Base-by-base conservation (phyloP, 2,888 invertebrate genomes). In the Melikaiella ostensackeni region DNA sequence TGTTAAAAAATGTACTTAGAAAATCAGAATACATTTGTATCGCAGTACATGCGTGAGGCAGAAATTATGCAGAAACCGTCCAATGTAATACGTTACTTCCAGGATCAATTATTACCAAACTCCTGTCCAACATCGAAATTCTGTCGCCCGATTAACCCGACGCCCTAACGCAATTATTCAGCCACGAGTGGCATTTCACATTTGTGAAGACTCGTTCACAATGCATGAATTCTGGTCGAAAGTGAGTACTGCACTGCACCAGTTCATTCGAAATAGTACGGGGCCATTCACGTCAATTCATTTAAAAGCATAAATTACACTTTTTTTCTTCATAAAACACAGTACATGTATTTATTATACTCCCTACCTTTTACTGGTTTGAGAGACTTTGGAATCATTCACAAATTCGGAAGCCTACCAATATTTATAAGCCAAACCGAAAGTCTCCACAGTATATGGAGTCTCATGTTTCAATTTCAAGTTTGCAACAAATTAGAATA, bases 111-210 rank as follows among this genome's bases (percentile, higher is more conserved):
- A 87, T 86, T 82, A 77, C 79, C 50, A 62, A 77, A 79, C 64
- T 38, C 70, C 66, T 50, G 75, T 70, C 76, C 79, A 73, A 82
- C 84, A 80, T 82, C 81, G 82, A 84, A 84, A 84, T 84, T 86
- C 81, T 80, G 81, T 70, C 70, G 50, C 30, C 50, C 50, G 50
- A 70, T 70, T 50, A 70, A 70, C 70, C 21, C 70, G 30, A 30
- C 50, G 70, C 50, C n/a, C 80, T 82, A 84, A 85, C 81, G 82
- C 80, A 86, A 86, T 87, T 86, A 85, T 84, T 84, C 84, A 84
- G 85, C 79, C 77, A 78, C 77, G 70, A 78, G 74, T 77, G 64
- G 74, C 75, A 74, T 76, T 75, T 74, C 63, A 64, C 75, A 76
- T 70, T 70, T 50, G 50, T 50, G 30, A 70, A 33, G 50, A 70